Base-by-base conservation (phyloP, 2,113 vertebrate species). In the Puntigrus tetrazona region DNA sequence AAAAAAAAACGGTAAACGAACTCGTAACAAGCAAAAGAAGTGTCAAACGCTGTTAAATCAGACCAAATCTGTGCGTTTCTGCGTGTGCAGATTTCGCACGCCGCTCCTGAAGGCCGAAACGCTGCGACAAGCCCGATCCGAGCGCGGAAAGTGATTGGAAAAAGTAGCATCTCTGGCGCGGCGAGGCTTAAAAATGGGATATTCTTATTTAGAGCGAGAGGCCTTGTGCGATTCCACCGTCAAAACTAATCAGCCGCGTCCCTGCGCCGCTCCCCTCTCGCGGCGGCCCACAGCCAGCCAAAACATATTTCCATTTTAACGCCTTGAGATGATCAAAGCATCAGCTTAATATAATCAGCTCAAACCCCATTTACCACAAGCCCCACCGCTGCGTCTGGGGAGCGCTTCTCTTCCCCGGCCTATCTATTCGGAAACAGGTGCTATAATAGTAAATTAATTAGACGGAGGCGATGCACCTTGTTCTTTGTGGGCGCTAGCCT, bases 391-490 rank as follows among this genome's bases (percentile, higher is more conserved):
- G 96, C 91, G 95, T 94, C 92, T 91, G 93, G 95, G 95, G 96
- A 96, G 93, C 85, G 89, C 92, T 91, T 91, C 92, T 90, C 92
- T 92, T 94, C 93, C 94, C 95, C 94, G 95, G 95, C 95, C 96
- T 97, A 97, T 97, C 96, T 96, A 95, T 96, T 96, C 95, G 94
- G 95, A 97, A 98, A 98, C 97, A 99, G 98, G 97, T 99, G 98
- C 97, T 97, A 96, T 96, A 96, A 97, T 96, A 95, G 96, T 97
- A 99, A 98, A 99, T 99, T 99, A 98, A 99, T 99, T 99, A 98
- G 96, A 96, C 95, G 94, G 95, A 95, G 95, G 94, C 96, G 96
- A 96, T 96, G 96, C 95, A 96, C 96, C 96, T 97, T 98, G 96
- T 97, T 97, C 96, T 95, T 93, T 89, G 94, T 95, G 95, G 94